Conservation (phyloP, 1,140 invertebrate genomes). For the Anastatus disparis region DNA sequence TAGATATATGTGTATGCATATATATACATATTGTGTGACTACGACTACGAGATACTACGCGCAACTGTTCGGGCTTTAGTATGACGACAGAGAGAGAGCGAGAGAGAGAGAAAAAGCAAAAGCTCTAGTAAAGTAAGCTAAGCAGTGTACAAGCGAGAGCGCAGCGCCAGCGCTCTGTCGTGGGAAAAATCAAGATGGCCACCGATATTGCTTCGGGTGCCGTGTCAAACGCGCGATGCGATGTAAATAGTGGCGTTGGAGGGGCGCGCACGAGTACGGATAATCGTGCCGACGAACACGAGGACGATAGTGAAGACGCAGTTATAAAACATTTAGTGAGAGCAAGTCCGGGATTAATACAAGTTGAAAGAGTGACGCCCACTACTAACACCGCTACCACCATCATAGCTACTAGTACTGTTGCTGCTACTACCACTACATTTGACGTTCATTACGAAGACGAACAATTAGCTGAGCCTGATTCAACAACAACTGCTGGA, state of each 20-base stretch:
- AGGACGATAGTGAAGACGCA: slow-evolving; percentile 38
- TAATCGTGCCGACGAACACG: slow-evolving; percentile 34
- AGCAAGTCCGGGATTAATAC: slow-evolving; percentile 41
- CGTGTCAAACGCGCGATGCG: slow-evolving; percentile 62
- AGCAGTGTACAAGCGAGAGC: no score
- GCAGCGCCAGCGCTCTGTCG: slow-evolving; percentile 4
- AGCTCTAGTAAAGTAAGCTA: no score
- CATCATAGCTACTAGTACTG: slow-evolving; percentile 51
- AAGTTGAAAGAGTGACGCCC: slow-evolving; percentile 40
- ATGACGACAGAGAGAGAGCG: no score
- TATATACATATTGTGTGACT: no score
- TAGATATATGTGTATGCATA: no score
- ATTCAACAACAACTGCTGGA: no score
- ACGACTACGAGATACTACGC: no score
- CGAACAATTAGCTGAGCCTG: background rate
- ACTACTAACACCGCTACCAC: slow-evolving; percentile 41
- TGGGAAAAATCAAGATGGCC: slow-evolving; percentile 66
- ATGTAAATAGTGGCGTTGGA: slow-evolving; percentile 63
- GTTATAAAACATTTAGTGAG: slow-evolving; percentile 24
- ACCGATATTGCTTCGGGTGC: slow-evolving; percentile 62
- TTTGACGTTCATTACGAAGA: slow-evolving; percentile 1
- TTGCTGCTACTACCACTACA: slow-evolving; percentile 4
- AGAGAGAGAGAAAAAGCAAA: no score
- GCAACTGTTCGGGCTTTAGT: no score
- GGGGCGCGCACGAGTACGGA: slow-evolving; percentile 39